Percentiles rank a stretch among this genome's conserved stretches.
Conservation (phyloP, 2,113 vertebrate species). For the Brachyistius frenatus region DNA sequence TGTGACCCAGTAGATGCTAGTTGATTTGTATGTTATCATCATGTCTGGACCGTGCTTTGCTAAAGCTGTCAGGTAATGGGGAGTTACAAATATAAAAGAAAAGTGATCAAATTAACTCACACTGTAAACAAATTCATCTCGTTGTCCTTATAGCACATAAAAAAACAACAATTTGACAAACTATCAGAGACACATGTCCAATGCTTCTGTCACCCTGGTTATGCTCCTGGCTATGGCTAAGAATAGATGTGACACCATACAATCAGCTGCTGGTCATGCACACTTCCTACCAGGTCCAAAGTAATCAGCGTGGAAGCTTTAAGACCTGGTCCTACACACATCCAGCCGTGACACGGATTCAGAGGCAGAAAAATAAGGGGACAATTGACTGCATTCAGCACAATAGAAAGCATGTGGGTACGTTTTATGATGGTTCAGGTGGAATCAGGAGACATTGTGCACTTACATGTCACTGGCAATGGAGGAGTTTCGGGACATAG, state of each 20-base stretch:
- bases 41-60: neutral
- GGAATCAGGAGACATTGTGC: neutral
- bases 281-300: constrained; percentile 41
- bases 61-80: neutral
- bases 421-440: constrained; percentile 9
- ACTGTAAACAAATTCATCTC: neutral
- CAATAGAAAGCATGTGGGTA: neutral
- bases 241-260: constrained; percentile 57
- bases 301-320: constrained; percentile 5
- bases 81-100: neutral
- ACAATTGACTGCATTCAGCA: neutral
- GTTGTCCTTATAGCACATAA: neutral
- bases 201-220: constrained; percentile 9
- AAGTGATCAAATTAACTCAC: neutral
- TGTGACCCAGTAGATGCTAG: constrained; percentile 10
- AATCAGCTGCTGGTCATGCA: constrained; percentile 63
- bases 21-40: constrained; percentile 10
- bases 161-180: constrained; percentile 10
- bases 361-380: constrained; percentile 2
- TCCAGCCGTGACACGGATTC: constrained; percentile 25
- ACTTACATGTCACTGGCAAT: constrained; percentile 99
- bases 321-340: constrained; percentile 30
- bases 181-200: constrained; percentile 2
- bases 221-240: constrained; percentile 31
- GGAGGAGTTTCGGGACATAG: constrained; percentile 99